Percentiles rank a stretch among this genome's conserved stretches.
phyloP scores from a whole-genome alignment of 2,113 vertebrate genomes.

The Macrotus californicus region DNA sequence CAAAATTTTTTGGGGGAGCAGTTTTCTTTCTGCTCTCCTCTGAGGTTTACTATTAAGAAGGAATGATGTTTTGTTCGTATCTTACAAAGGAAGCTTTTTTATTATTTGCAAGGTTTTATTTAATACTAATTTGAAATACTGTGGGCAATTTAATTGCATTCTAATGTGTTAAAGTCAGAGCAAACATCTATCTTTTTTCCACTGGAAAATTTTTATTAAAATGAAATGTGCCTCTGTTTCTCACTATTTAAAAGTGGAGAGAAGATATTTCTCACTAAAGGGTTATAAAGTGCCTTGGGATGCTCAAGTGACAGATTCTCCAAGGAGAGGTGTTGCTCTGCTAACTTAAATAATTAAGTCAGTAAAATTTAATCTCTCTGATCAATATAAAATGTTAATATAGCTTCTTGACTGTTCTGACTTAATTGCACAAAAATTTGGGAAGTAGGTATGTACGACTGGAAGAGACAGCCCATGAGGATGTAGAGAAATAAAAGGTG shows the following conservation, averaged over 20 bases:
- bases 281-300: slow-evolving; percentile 20
- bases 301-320: background rate
- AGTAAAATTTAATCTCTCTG: slow-evolving; percentile 42
- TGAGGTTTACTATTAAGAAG: background rate
- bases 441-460: background rate
- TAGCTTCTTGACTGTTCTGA: background rate
- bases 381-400: slow-evolving; percentile 28
- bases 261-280: background rate
- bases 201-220: slow-evolving; percentile 11
- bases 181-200: background rate
- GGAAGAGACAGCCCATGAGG: background rate
- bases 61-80: background rate
- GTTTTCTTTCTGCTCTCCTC: background rate
- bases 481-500: background rate
- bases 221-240: background rate
- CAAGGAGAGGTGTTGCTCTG: background rate
- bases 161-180: slow-evolving; percentile 5
- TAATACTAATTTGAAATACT: background rate
- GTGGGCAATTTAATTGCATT: background rate
- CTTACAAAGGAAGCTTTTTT: background rate
- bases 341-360: slow-evolving; percentile 24
- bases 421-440: background rate
- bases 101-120: slow-evolving; percentile 4
- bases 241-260: background rate
- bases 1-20: background rate